Conservation (phyloP, 2,888 invertebrate species). For the Mactromeris polynyma region DNA sequence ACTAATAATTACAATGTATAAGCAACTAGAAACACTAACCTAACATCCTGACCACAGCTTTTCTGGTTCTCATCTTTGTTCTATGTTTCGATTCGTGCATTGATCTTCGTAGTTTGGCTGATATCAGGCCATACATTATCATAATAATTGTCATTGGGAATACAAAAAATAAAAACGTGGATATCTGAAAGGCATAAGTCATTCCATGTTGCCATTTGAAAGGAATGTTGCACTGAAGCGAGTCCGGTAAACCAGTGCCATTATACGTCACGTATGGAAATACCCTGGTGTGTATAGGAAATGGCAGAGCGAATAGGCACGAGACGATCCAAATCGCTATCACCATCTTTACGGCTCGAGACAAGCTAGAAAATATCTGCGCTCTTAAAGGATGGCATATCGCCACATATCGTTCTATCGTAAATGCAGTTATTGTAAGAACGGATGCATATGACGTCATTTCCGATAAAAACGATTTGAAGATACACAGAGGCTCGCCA, state of each 20-base stretch:
- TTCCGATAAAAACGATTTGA: constrained; percentile 88
- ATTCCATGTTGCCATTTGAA: constrained; percentile 74
- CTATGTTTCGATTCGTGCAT: constrained; percentile 65
- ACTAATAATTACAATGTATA: no score
- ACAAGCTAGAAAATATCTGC: constrained; percentile 94
- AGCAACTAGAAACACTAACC: constrained; percentile 66
- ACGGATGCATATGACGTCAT: constrained; percentile 95
- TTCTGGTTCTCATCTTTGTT: constrained; percentile 71
- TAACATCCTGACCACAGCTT: constrained; percentile 82
- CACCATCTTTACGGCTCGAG: constrained; percentile 93
- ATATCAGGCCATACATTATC: constrained; percentile 90
- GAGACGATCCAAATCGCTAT: constrained; percentile 94
- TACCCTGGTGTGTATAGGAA: constrained; percentile 82
- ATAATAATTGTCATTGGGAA: constrained; percentile 92
- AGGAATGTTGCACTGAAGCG: constrained; percentile 82
- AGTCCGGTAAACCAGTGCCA: constrained; percentile 75
- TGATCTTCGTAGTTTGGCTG: constrained; percentile 78
- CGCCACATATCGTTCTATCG: constrained; percentile 95
- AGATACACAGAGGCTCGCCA: constrained; percentile 87
- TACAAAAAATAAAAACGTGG: constrained; percentile 94
- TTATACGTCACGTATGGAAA: constrained; percentile 75
- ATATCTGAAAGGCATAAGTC: constrained; percentile 91
- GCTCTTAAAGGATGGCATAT: constrained; percentile 95
- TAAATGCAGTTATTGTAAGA: constrained; percentile 96
- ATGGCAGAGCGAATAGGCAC: constrained; percentile 90